These are phyloP conservation scores for Lanius collurio DNA, from an alignment of 2,113 vertebrate genomes.

Conservation along the genomic window DNA sequence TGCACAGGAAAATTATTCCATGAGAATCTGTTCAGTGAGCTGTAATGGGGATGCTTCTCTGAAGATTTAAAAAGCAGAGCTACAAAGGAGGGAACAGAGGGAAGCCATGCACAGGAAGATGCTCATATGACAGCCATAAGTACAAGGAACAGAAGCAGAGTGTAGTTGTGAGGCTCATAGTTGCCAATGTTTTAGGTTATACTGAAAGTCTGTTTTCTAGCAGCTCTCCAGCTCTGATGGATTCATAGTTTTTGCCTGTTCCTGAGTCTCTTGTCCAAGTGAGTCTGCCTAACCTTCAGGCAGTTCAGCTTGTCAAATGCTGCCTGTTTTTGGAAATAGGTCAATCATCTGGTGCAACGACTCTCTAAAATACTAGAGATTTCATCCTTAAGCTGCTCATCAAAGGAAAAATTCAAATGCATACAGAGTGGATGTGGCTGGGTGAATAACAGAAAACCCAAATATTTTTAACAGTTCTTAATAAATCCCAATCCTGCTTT, in stretches of 20 bases:
- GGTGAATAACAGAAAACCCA: background rate
- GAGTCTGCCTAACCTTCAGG: background rate
- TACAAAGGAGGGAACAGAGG: background rate
- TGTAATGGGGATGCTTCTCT: background rate
- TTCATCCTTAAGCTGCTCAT: background rate
- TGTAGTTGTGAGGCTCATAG: background rate
- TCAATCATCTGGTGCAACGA: background rate
- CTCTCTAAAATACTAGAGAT: background rate
- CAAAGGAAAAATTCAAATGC: background rate
- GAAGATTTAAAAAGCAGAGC: background rate
- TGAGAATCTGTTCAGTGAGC: background rate
- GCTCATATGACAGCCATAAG: background rate
- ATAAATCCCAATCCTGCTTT: background rate
- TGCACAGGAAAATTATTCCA: background rate
- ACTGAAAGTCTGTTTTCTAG: slow-evolving; percentile 17
- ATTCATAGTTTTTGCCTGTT: background rate
- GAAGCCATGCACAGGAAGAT: background rate
- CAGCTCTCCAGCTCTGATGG: background rate
- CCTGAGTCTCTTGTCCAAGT: background rate
- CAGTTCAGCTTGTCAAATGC: background rate
- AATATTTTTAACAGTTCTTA: background rate
- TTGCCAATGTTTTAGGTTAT: slow-evolving; percentile 12
- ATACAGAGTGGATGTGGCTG: background rate
- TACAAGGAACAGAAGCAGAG: background rate
- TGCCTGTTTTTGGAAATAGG: background rate